Evolutionary conservation across 1,140 invertebrate genomes (phyloP).

Genomic region (Drosophila biarmipes): DNA sequence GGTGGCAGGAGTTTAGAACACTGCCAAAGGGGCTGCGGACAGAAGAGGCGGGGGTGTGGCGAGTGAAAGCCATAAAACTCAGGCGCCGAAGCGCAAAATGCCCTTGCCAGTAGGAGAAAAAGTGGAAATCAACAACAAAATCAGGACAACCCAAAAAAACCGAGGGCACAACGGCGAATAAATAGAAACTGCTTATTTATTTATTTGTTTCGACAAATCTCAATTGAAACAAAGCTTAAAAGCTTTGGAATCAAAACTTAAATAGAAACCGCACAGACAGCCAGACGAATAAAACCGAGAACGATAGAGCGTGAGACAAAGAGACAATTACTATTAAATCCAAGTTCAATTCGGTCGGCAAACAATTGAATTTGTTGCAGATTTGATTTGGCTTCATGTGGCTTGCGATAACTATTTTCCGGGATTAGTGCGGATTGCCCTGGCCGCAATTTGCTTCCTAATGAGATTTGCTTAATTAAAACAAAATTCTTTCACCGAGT

Average conservation of each 20-base stretch:
- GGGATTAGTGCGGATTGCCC: slow-evolving; percentile 23
- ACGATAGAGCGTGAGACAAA: slow-evolving; percentile 6
- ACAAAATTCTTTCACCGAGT: slow-evolving; percentile 12
- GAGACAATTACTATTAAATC: slow-evolving; percentile 60
- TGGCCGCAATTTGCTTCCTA: slow-evolving; percentile 7
- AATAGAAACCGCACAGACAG: slow-evolving; percentile 43
- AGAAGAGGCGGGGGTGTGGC: slow-evolving; percentile 8
- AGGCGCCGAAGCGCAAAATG: slow-evolving; percentile 55
- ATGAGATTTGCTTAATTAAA: slow-evolving; percentile 39
- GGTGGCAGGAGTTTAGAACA: slow-evolving; percentile 42
- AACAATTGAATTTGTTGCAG: slow-evolving; percentile 55
- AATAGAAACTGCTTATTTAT: slow-evolving; percentile 77
- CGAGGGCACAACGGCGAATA: slow-evolving; percentile 33
- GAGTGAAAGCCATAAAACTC: slow-evolving; percentile 40
- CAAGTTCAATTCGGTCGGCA: slow-evolving; percentile 48
- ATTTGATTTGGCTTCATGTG: slow-evolving; percentile 55
- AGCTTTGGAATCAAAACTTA: slow-evolving; percentile 66
- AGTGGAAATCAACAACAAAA: slow-evolving; percentile 1
- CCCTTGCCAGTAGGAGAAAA: slow-evolving; percentile 27
- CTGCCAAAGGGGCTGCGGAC: slow-evolving; percentile 40
- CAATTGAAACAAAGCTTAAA: slow-evolving; percentile 70
- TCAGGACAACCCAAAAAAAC: slow-evolving; percentile 1
- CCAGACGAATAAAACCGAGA: slow-evolving; percentile 13
- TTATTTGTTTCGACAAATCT: slow-evolving; percentile 70
- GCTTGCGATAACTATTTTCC: slow-evolving; percentile 40